Percentiles rank a stretch among this genome's conserved stretches.
Evolutionary conservation across 2,113 vertebrate genomes (phyloP).

Genomic region (Bubo scandiacus): DNA sequence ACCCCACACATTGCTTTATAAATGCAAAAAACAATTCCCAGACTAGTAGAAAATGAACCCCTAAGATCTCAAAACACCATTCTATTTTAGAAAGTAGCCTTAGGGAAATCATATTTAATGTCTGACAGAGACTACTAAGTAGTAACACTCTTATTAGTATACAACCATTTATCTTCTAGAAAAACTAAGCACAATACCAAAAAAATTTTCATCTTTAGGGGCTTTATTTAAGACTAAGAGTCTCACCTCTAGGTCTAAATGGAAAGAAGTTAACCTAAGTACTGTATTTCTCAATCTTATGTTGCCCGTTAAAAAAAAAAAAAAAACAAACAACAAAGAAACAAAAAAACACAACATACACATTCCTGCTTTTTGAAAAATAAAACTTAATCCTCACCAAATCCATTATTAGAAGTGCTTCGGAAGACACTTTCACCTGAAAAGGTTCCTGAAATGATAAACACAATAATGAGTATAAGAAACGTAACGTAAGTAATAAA

Average conservation of each 20-base stretch:
- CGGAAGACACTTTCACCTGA: slow-evolving; percentile 88
- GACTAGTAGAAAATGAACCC: not conserved
- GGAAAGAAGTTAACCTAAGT: not conserved
- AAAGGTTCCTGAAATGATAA: slow-evolving; percentile 87
- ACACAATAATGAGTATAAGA: not conserved
- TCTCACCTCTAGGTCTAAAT: slow-evolving; percentile 25
- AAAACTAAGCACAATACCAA: not conserved
- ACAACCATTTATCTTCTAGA: not conserved
- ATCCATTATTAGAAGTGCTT: slow-evolving; percentile 95
- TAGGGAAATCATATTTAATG: not conserved
- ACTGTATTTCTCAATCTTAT: not conserved
- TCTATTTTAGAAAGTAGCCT: not conserved
- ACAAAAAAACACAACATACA: too few species aligned
- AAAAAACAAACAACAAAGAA: not conserved
- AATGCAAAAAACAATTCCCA: not conserved
- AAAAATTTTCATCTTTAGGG: not conserved
- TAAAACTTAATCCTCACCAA: slow-evolving; percentile 80
- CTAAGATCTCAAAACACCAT: not conserved
- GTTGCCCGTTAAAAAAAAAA: not conserved
- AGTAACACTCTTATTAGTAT: not conserved
- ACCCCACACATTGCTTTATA: not conserved
- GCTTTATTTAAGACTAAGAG: slow-evolving; percentile 45
- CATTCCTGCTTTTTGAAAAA: not conserved
- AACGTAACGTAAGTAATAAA: not conserved
- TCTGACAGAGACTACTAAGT: not conserved